Evolutionary conservation across 35 echinoderm and acorn worm species (phyloP), one percentile per base, ranked within the genome.

Genomic region (Patiria miniata): DNA sequence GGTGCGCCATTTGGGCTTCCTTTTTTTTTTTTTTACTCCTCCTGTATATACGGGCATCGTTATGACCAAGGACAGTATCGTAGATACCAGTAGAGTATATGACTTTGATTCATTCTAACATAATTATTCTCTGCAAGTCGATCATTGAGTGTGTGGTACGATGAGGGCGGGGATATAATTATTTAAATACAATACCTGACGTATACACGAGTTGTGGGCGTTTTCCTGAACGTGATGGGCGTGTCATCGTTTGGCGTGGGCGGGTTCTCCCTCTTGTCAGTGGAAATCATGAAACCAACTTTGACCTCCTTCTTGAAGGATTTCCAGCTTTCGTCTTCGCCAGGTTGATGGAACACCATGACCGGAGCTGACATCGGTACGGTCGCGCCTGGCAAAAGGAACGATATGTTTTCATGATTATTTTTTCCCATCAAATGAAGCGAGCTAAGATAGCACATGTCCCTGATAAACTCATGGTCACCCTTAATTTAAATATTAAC

Each of bases 321-420:
- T 12, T 37, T 86, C 90, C 90, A 91, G 18, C 58, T 68, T 8
- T 86, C 79, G 18, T 12, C 90, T 7, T 91, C 79, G 14, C 21
- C 83, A 18, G 90, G 90, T 37, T 65, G n/a, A 54, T 52, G 58
- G 51, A 37, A 81, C 22, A 91, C 36, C 18, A 77, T 61, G 17
- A 91, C 90, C 8, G 90, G 90, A 50, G 83, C 52, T 21, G 90
- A 81, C 90, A 91, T 91, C 0, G 90, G 23, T 1, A 91, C 37
- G 10, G 56, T 86, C 29, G 80, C 79, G 3, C 83, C 90, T 91
- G 22, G 4, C 39, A 52, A n/a, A 39, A 51, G 39, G n/a, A n/a
- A n/a, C n/a, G n/a, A n/a, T n/a, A n/a, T n/a, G n/a, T n/a, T n/a
- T n/a, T n/a, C n/a, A 82, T 52, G 38, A 40, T 14, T 14, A 58